These are phyloP conservation scores for Diarsia brunnea DNA, from an alignment of 2,888 invertebrate genomes.

Conservation along the genomic window DNA sequence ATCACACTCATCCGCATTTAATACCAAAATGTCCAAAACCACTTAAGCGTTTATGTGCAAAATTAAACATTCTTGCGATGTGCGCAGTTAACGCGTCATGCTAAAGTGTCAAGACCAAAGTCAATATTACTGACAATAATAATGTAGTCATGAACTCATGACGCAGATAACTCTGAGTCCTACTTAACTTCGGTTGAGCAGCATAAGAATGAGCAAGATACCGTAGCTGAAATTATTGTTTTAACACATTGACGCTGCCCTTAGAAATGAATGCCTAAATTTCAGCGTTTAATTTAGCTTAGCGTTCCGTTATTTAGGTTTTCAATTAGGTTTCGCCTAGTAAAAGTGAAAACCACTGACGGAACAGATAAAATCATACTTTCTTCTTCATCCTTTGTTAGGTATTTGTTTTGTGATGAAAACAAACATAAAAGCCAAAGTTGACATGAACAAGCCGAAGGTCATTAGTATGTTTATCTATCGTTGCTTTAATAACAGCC, in stretches of 20 bases:
- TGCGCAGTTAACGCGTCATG: slow-evolving; percentile 1
- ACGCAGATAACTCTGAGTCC: neutral
- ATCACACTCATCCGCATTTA: neutral
- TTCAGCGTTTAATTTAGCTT: too few relatives aligned
- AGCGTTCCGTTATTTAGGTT: too few relatives aligned
- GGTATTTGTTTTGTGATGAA: too few relatives aligned
- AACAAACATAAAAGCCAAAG: neutral
- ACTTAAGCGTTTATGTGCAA: slow-evolving; percentile 20
- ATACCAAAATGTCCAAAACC: neutral
- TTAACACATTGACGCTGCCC: neutral
- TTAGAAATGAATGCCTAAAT: neutral
- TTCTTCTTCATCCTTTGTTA: too few relatives aligned
- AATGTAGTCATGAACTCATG: neutral
- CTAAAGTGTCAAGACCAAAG: neutral
- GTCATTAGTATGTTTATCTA: neutral
- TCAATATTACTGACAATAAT: slow-evolving; percentile 1
- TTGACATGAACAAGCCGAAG: neutral
- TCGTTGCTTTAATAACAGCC: neutral
- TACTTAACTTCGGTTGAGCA: neutral
- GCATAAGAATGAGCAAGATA: too few relatives aligned
- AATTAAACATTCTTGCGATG: slow-evolving; percentile 14
- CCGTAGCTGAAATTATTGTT: neutral
- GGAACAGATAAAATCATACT: too few relatives aligned
- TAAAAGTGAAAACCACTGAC: too few relatives aligned
- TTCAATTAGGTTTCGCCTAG: too few relatives aligned